Evolutionary conservation across 2,888 invertebrate genomes (phyloP).

Genomic region (Melinopterus prodromus): DNA sequence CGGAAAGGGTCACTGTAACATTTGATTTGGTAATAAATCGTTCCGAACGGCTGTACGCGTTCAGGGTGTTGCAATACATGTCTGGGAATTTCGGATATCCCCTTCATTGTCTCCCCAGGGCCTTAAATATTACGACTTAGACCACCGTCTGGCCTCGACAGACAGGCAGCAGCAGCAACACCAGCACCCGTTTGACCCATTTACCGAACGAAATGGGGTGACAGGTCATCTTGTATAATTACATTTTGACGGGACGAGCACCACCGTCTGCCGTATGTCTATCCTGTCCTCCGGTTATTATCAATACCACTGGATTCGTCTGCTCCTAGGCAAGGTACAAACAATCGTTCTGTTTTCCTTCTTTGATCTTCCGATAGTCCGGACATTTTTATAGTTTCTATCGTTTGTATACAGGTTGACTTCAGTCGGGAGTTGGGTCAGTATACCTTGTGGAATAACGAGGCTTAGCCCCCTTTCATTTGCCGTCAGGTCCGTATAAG

Average conservation of each 20-base stretch:
- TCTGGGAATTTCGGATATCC: background rate
- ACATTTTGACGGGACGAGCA: background rate
- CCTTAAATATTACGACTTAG: background rate
- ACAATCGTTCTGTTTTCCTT: too few relatives aligned
- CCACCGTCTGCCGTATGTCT: background rate
- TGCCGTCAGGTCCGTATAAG: too few relatives aligned
- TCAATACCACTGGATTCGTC: background rate
- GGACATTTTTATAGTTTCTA: too few relatives aligned
- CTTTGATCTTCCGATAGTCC: too few relatives aligned
- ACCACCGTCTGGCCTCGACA: background rate
- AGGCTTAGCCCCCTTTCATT: too few relatives aligned
- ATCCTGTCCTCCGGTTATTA: background rate
- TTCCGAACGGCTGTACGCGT: background rate
- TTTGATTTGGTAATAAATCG: background rate
- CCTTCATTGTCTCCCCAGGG: slow-evolving; percentile 4
- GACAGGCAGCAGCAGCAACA: background rate
- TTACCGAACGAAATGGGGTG: background rate
- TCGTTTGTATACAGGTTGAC: too few relatives aligned
- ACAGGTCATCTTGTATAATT: background rate
- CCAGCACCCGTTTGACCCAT: background rate
- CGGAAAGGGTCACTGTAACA: background rate
- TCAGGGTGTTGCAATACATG: background rate
- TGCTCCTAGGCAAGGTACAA: too few relatives aligned
- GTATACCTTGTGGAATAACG: too few relatives aligned
- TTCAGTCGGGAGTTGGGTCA: too few relatives aligned